phyloP scores from a whole-genome alignment of 2,797 vertebrate genomes.

The Thunnus albacares region DNA sequence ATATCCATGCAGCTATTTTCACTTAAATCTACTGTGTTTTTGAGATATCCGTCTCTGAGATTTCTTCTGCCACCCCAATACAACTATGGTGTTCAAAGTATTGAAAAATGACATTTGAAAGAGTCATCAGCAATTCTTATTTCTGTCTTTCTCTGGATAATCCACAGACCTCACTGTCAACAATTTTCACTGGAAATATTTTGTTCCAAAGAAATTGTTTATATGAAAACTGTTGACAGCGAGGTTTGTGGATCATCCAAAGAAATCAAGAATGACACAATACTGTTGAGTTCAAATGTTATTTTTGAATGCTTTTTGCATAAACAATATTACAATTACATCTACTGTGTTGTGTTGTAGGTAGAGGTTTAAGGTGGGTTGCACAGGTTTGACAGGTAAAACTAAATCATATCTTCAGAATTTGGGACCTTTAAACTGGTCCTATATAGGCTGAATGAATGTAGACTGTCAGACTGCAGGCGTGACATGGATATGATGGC shows the following conservation, averaged over 20 bases:
- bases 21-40: constrained; percentile 8
- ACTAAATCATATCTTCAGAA: background rate
- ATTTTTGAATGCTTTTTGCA: constrained; percentile 25
- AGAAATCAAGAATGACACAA: constrained; percentile 21
- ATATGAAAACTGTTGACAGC: constrained; percentile 39
- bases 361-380: background rate
- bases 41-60: background rate
- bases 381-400: background rate
- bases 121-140: constrained; percentile 22
- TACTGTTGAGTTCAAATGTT: constrained; percentile 4
- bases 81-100: constrained; percentile 5
- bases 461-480: background rate
- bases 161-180: constrained; percentile 31
- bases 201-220: constrained; percentile 29
- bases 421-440: background rate
- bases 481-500: constrained; percentile 4
- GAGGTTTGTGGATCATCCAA: constrained; percentile 31
- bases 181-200: constrained; percentile 31
- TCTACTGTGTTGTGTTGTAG: background rate
- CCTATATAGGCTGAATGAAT: background rate
- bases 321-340: background rate
- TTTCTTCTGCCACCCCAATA: background rate
- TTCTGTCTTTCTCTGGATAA: constrained; percentile 27
- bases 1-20: constrained; percentile 2
- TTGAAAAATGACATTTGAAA: constrained; percentile 21